Evolutionary conservation across 53 echinoderm and acorn worm species (phyloP).

Genomic region (Patiria pectinifera): DNA sequence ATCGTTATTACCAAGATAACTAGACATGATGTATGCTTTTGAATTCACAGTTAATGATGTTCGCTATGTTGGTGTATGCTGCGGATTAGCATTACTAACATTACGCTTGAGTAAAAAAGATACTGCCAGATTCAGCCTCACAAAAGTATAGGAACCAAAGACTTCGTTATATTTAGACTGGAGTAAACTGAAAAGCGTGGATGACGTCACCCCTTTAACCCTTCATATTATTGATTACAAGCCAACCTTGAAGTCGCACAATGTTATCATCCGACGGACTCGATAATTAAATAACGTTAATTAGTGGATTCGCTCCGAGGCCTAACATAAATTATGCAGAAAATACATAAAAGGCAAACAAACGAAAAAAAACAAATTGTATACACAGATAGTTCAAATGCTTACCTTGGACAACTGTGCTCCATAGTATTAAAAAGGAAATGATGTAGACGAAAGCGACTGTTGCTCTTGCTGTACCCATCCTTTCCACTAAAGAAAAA

Average conservation of each 20-base stretch:
- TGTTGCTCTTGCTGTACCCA: slow-evolving; percentile 22
- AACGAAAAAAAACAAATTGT: not conserved
- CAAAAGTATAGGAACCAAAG: no score
- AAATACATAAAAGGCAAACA: not conserved
- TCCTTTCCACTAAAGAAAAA: not conserved
- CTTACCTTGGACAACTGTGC: slow-evolving; percentile 29
- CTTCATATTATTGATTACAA: not conserved
- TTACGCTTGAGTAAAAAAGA: no score
- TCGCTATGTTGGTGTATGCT: no score
- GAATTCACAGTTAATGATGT: no score
- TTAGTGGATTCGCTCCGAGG: not conserved
- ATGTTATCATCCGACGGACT: not conserved
- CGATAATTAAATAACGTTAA: not conserved
- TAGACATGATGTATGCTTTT: no score
- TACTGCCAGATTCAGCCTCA: no score
- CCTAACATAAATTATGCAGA: not conserved
- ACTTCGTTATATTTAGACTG: no score
- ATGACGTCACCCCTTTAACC: not conserved
- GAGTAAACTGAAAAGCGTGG: not conserved
- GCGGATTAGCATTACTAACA: no score
- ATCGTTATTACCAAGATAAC: no score
- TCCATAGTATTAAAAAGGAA: slow-evolving; percentile 18
- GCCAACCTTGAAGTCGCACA: not conserved
- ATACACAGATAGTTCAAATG: not conserved
- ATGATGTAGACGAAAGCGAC: slow-evolving; percentile 30